Conservation (phyloP, 2,888 invertebrate species). For the Tachina fera region DNA sequence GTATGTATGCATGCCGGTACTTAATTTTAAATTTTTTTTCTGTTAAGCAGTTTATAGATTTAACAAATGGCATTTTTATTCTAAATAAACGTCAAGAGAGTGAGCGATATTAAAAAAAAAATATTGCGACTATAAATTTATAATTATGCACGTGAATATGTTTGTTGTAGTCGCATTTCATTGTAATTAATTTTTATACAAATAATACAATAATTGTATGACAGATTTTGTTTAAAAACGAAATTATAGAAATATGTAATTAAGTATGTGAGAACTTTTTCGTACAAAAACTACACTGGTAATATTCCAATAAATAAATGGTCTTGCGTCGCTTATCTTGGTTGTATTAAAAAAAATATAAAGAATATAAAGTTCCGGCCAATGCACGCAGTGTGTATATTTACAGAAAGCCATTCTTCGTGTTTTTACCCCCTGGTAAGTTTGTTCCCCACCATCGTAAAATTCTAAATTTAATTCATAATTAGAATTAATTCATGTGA, state of each 20-base stretch:
- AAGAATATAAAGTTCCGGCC: too few relatives aligned
- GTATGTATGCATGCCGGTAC: neutral
- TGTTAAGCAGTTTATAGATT: neutral
- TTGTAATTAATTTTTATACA: slow-evolving; percentile 3
- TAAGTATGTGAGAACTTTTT: neutral
- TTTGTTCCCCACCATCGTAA: too few relatives aligned
- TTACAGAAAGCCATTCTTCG: too few relatives aligned
- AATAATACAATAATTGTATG: slow-evolving; percentile 3
- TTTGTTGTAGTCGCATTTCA: slow-evolving; percentile 1
- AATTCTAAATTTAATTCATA: too few relatives aligned
- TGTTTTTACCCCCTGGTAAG: too few relatives aligned
- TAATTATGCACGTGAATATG: slow-evolving; percentile 29
- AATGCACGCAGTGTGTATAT: too few relatives aligned
- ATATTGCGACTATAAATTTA: slow-evolving; percentile 21
- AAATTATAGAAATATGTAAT: neutral
- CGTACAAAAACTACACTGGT: neutral
- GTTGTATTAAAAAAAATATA: too few relatives aligned
- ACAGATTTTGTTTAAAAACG: neutral
- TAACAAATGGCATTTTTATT: slow-evolving; percentile 13
- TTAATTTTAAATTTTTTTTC: neutral
- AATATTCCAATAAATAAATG: neutral
- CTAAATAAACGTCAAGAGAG: slow-evolving; percentile 22
- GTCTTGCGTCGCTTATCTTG: too few relatives aligned
- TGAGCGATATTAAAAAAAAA: neutral
- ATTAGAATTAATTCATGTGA: too few relatives aligned